A percentile compares a stretch with the other conserved stretches of the same genome.
Conservation (phyloP, 2,113 vertebrate genomes). For the Daphoenositta chrysoptera region DNA sequence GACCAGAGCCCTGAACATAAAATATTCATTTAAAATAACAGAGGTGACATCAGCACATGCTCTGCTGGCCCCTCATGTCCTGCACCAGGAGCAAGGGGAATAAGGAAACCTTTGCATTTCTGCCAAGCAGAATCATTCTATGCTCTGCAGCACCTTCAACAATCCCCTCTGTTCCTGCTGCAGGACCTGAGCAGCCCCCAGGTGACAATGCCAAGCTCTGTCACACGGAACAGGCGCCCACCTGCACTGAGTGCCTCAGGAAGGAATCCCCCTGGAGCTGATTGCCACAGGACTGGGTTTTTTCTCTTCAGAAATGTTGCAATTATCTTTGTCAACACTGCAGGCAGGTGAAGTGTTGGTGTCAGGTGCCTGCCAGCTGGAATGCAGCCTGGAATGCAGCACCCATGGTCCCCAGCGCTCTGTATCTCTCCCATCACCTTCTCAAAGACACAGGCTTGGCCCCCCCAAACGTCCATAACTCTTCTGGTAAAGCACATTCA, state of each 20-base stretch:
- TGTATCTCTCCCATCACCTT: background rate
- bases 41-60: background rate
- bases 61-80: background rate
- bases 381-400: constrained; percentile 44
- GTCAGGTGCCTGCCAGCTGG: constrained; percentile 34
- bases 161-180: background rate
- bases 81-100: background rate
- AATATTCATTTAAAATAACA: background rate
- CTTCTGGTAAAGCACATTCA: background rate
- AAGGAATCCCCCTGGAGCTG: background rate
- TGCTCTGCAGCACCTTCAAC: background rate
- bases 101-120: background rate
- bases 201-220: background rate
- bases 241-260: background rate
- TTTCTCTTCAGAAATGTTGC: background rate
- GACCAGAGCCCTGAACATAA: background rate
- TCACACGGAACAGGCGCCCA: background rate
- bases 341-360: background rate
- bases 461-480: background rate
- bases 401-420: background rate
- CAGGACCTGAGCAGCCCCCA: background rate
- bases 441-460: background rate
- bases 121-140: background rate
- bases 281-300: background rate
- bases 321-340: background rate